Conservation (phyloP, 2,113 vertebrate species). For the Thunnus maccoyii region DNA sequence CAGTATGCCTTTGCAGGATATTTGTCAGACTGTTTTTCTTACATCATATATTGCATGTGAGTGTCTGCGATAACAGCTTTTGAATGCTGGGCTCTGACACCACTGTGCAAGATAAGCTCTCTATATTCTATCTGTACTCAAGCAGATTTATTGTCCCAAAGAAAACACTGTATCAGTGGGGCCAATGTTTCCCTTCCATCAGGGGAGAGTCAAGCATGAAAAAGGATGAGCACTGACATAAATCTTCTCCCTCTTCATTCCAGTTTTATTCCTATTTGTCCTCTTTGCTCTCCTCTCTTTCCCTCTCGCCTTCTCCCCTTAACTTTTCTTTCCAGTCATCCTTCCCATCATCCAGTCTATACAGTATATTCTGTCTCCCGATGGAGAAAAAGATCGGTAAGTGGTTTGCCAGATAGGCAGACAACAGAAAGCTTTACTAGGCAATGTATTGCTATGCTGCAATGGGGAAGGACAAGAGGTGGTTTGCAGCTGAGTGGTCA, state of each 20-base stretch:
- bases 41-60: conserved; percentile 57
- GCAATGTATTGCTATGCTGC: conserved; percentile 38
- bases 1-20: conserved; percentile 17
- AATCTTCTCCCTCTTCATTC: conserved; percentile 65
- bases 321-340: conserved; percentile 13
- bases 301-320: conserved; percentile 13
- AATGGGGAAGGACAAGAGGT: conserved; percentile 47
- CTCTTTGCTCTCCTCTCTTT: conserved; percentile 32
- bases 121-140: conserved; percentile 69
- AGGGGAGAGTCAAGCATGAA: conserved; percentile 78
- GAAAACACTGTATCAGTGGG: conserved; percentile 72
- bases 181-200: conserved; percentile 78
- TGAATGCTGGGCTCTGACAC: conserved; percentile 73
- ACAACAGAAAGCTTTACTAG: conserved; percentile 52
- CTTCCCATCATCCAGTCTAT: conserved; percentile 13
- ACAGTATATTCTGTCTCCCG: neutral
- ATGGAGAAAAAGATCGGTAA: conserved; percentile 35
- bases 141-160: conserved; percentile 80
- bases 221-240: conserved; percentile 70
- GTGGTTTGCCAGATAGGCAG: conserved; percentile 30
- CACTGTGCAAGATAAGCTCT: conserved; percentile 79
- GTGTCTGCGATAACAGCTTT: conserved; percentile 70
- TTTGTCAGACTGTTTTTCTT: conserved; percentile 37
- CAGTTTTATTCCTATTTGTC: conserved; percentile 44
- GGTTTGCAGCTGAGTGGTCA: conserved; percentile 70